Percentiles rank a stretch among this genome's conserved stretches.
Conservation (phyloP, 2,888 invertebrate species). For the Chymomyza fuscimana region DNA sequence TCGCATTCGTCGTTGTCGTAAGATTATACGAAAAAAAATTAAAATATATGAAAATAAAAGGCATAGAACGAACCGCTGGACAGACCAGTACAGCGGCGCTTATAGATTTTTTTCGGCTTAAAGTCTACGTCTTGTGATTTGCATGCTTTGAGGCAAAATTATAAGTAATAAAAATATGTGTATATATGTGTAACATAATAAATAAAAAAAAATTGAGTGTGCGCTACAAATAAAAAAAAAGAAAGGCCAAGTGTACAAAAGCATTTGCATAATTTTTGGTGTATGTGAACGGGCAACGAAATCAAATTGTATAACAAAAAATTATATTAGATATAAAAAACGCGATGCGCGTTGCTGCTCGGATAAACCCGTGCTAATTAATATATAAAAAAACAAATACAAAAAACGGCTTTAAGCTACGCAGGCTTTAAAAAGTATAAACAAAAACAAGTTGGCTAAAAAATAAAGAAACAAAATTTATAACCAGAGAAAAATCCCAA, state of each 20-base stretch:
- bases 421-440: neutral
- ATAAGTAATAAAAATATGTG: neutral
- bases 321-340: neutral
- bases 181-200: neutral
- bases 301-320: slow-evolving; percentile 17
- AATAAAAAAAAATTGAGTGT: neutral
- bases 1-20: neutral
- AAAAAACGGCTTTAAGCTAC: neutral
- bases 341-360: neutral
- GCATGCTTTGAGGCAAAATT: neutral
- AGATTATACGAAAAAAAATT: neutral
- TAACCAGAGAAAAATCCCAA: neutral
- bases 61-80: neutral
- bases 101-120: neutral
- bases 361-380: slow-evolving; percentile 1
- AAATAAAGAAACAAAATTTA: neutral
- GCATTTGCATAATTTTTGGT: slow-evolving; percentile 30
- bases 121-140: neutral
- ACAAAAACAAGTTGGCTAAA: neutral
- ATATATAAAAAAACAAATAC: neutral
- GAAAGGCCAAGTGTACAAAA: neutral
- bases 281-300: neutral
- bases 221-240: neutral
- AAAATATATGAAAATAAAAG: neutral
- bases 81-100: neutral